Evolutionary conservation across 2,797 vertebrate genomes (phyloP), one percentile per base, ranked within the genome.

Genomic region (Gastrophryne carolinensis): DNA sequence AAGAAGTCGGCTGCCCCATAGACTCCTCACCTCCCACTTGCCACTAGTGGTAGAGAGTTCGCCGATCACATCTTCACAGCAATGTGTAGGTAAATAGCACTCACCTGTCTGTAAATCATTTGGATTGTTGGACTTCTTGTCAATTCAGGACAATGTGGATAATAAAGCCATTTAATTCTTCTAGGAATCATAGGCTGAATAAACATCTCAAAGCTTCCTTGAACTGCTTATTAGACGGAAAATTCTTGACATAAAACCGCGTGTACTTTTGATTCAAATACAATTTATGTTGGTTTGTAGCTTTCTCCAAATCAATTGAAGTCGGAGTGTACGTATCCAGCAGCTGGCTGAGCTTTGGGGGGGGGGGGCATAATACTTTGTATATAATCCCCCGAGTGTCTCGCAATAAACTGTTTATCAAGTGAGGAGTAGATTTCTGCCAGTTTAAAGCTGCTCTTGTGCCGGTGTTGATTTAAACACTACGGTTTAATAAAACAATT

Each of bases 251-350:
- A 60, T 65, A 58, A 80, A 83, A 54, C 27, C 68, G 17, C 13
- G 81, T 83, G 71, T 24, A 78, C 73, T n/a, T 76, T 79, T 53
- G 39, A 78, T 84, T 82, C 65, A 54, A 80, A 80, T 78, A 84
- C 75, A 72, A 80, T 86, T 82, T 75, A 44, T 61, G 81, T 71
- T 86, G 81, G 62, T 82, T 81, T 65, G 79, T 80, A 83, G 82
- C 79, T 83, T 84, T 84, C 75, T 57, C 79, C 39, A 75, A 64
- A 75, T 74, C 35, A 65, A 78, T 79, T 84, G 83, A 81, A 85
- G 82, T 79, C 73, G 23, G 41, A 62, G 52, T 80, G 70, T 75
- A 39, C 79, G 6, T 70, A 74, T 80, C 70, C 80, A 77, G 79
- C 81, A 84, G 82, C 80, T 85, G 81, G 62, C 80, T 84, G 78